Percentiles rank a stretch among this genome's conserved stretches.
Evolutionary conservation across 2,113 vertebrate species (phyloP).

Genomic region (Bolborhynchus lineola): DNA sequence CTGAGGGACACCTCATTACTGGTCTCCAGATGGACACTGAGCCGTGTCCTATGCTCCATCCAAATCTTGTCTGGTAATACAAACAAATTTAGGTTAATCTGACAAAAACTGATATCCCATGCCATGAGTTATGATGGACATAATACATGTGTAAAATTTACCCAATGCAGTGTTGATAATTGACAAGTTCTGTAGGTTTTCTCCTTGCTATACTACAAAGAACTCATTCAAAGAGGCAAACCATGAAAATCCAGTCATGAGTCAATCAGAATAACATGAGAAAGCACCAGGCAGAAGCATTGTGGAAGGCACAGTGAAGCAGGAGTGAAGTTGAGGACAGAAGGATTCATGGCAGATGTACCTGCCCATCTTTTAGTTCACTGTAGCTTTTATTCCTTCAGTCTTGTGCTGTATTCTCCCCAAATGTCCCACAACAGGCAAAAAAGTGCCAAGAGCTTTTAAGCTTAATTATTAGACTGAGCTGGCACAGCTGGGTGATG

Average conservation of each 20-base stretch:
- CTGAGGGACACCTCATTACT: no score
- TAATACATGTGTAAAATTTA: neutral
- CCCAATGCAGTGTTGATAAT: neutral
- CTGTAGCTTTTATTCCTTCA: neutral
- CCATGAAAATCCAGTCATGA: neutral
- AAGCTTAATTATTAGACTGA: neutral
- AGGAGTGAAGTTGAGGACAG: neutral
- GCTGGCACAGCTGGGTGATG: neutral
- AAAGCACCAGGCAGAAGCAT: neutral
- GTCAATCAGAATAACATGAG: neutral
- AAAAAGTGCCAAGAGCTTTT: neutral
- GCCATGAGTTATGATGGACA: neutral
- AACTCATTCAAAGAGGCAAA: neutral
- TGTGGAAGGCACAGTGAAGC: neutral
- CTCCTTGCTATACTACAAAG: neutral
- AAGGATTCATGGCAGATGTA: neutral
- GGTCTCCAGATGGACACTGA: no score
- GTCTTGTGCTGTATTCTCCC: neutral
- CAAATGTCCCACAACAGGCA: neutral
- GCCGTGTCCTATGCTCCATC: neutral
- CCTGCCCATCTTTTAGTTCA: neutral
- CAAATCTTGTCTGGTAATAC: neutral
- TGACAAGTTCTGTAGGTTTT: neutral
- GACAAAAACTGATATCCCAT: neutral
- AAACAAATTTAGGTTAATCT: neutral